A percentile compares a stretch with the other conserved stretches of the same genome.
Evolutionary conservation across 2,797 vertebrate species (phyloP).

Genomic region (Acanthiza pusilla): DNA sequence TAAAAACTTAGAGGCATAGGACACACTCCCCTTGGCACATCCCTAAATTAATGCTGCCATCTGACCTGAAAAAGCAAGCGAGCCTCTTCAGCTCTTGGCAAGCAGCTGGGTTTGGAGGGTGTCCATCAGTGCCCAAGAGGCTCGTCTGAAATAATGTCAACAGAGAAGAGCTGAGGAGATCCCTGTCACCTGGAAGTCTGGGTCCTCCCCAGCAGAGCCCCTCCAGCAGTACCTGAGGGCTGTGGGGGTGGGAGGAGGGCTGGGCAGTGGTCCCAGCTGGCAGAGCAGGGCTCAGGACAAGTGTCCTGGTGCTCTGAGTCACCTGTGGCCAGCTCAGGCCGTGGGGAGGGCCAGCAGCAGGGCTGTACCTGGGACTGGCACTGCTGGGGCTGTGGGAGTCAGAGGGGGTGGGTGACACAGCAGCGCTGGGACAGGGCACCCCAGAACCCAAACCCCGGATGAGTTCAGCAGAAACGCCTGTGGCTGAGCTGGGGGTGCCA

Average conservation of each 20-base stretch:
- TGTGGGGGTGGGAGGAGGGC: neutral
- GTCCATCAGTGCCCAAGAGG: neutral
- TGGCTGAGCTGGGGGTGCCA: neutral
- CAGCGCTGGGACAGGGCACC: neutral
- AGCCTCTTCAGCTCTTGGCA: neutral
- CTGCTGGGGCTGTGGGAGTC: neutral
- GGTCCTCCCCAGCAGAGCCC: neutral
- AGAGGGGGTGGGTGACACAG: neutral
- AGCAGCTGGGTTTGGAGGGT: neutral
- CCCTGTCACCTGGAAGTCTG: neutral
- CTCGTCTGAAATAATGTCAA: neutral
- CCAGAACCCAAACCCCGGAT: too few species aligned
- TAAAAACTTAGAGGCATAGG: neutral
- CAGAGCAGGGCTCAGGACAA: neutral
- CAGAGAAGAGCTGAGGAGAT: neutral
- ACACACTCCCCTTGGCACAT: neutral
- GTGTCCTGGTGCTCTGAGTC: neutral
- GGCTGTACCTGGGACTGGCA: neutral
- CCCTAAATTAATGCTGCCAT: neutral
- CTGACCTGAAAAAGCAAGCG: neutral
- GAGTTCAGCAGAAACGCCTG: neutral
- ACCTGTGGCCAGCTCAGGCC: neutral
- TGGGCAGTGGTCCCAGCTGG: neutral
- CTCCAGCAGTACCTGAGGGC: neutral
- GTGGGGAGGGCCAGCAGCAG: neutral